Evolutionary conservation across 2,888 invertebrate genomes (phyloP).

Genomic region (Archaeoteleia sp.): DNA sequence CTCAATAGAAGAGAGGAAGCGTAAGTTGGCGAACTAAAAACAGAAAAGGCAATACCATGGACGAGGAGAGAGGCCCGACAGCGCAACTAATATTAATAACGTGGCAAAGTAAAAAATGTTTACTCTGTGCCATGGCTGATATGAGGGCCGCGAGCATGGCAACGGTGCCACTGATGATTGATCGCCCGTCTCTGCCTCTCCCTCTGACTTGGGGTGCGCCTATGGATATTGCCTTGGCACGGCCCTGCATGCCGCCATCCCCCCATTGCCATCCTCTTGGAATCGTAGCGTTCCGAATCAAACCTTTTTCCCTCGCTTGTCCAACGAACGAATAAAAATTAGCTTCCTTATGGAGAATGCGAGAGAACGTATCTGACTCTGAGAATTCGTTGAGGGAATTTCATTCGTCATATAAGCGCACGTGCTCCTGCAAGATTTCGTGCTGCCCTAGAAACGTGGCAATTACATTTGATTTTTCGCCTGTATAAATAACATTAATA

Average conservation of each 20-base stretch:
- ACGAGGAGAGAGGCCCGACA: slow-evolving; percentile 51
- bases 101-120: slow-evolving; percentile 74
- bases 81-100: slow-evolving; percentile 73
- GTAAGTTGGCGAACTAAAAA: slow-evolving; percentile 30
- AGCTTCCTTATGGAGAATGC: slow-evolving; percentile 47
- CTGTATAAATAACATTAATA: slow-evolving; percentile 32
- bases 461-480: slow-evolving; percentile 29
- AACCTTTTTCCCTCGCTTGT: slow-evolving; percentile 57
- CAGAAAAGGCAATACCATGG: slow-evolving; percentile 48
- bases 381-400: slow-evolving; percentile 32
- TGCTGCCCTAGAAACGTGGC: slow-evolving; percentile 27
- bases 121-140: slow-evolving; percentile 72
- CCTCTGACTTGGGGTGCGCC: slow-evolving; percentile 66
- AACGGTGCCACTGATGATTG: slow-evolving; percentile 72
- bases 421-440: slow-evolving; percentile 38
- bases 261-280: slow-evolving; percentile 36
- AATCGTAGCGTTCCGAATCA: slow-evolving; percentile 57
- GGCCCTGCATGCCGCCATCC: slow-evolving; percentile 59
- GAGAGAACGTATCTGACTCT: slow-evolving; percentile 21
- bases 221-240: slow-evolving; percentile 68
- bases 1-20: slow-evolving; percentile 50
- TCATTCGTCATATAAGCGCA: slow-evolving; percentile 39
- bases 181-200: slow-evolving; percentile 70
- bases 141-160: slow-evolving; percentile 72
- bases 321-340: slow-evolving; percentile 54